Base-by-base conservation (phyloP, 2,888 invertebrate species). In the Cephus sareptanus region DNA sequence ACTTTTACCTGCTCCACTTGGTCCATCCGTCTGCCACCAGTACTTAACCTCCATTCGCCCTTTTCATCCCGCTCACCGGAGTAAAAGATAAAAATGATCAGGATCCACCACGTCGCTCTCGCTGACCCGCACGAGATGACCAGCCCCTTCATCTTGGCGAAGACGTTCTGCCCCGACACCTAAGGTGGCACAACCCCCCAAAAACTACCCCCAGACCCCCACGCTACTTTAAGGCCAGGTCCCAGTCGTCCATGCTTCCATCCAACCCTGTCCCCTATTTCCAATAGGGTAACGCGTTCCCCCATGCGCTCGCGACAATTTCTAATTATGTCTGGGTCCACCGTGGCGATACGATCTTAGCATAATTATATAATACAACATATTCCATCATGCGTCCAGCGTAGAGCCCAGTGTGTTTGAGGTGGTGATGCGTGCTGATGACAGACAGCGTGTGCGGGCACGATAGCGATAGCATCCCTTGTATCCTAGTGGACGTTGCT, bases 361-460 rank as follows among this genome's bases (percentile, higher is more conserved):
- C 85, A 87, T 87, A 87, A 88, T 88, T 87, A 87, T 87, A 87
- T 88, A 86, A 87, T 87, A 85, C 87, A 85, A 85, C 85, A 85
- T 85, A 87, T 87, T 86, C 83, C 87, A 86, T 85, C 84, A 87
- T 86, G 87, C 86, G 85, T 87, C 84, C 85, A 82, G 81, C 83
- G 84, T 85, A 75, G 77, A 37, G 76, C 76, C 83, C 84, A 87
- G 87, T 89, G 89, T 87, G 89, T 89, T 89, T 89, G 89, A 90
- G 90, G 89, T 89, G 89, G 88, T 86, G 88, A 87, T 86, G 89
- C 88, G 87, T 90, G 89, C 84, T 88, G 87, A 87, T 88, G 90
- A 88, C 90, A 89, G 89, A 90, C 90, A 88, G 88, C 87, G 87
- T 89, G 88, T 87, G 88, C 87, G 87, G 85, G 84, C 83, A 81